Evolutionary conservation across 2,113 vertebrate species (phyloP).

Genomic region (Thamnaconus septentrionalis): DNA sequence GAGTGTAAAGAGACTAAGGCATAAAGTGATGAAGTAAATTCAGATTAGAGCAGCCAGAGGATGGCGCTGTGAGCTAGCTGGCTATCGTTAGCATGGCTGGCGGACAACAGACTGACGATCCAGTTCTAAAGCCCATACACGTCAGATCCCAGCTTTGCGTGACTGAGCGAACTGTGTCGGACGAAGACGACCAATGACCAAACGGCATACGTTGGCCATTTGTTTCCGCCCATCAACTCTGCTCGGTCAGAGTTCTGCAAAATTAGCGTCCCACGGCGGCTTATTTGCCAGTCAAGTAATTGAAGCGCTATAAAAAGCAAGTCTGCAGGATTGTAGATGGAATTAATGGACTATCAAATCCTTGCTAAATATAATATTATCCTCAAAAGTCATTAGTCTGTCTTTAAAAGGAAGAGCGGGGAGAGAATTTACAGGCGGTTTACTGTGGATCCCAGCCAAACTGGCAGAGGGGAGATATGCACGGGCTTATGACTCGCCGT

Average conservation of each 20-base stretch:
- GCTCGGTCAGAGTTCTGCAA: background rate
- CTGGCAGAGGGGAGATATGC: constrained; percentile 58
- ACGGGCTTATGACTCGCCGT: constrained; percentile 59
- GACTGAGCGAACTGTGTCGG: too few relatives aligned
- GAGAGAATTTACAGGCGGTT: constrained; percentile 41
- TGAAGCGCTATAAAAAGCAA: constrained; percentile 13
- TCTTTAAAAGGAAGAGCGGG: constrained; percentile 29
- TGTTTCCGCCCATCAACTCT: too few relatives aligned
- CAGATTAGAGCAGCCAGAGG: too few relatives aligned
- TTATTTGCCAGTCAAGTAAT: background rate
- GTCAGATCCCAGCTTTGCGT: too few relatives aligned
- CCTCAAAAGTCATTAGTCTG: constrained; percentile 49
- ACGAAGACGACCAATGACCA: too few relatives aligned
- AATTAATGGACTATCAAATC: constrained; percentile 40
- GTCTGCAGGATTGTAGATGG: constrained; percentile 18
- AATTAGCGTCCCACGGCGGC: background rate
- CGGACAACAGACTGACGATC: too few relatives aligned
- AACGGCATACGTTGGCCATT: too few relatives aligned
- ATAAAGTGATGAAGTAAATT: too few relatives aligned
- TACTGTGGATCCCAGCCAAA: constrained; percentile 49
- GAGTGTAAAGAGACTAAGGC: too few relatives aligned
- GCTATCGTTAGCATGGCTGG: too few relatives aligned
- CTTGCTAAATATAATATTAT: constrained; percentile 33
- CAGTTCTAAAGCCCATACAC: too few relatives aligned
- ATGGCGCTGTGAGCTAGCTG: too few relatives aligned